These are phyloP conservation scores for Adelognathus sp. DNA, from an alignment of 2,888 invertebrate species.

Conservation along the genomic window DNA sequence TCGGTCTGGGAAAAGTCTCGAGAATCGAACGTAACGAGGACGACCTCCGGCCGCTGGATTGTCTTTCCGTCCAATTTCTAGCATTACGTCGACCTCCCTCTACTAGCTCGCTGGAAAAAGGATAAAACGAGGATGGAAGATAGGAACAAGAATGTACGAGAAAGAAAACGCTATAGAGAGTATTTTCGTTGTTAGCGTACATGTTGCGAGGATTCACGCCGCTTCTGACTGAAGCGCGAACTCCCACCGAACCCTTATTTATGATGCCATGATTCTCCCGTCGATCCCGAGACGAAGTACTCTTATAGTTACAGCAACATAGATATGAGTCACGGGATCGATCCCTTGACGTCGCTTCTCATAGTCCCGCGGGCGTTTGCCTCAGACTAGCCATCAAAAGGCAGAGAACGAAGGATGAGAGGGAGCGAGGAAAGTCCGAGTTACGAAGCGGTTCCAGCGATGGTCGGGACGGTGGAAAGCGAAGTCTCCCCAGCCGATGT, in stretches of 20 bases:
- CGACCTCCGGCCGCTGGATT: background rate
- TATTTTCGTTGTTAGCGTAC: slow-evolving; percentile 1
- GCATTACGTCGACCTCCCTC: slow-evolving; percentile 21
- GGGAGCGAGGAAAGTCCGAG: slow-evolving; percentile 15
- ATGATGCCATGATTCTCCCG: slow-evolving; percentile 20
- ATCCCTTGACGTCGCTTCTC: slow-evolving; percentile 23
- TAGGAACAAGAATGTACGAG: background rate
- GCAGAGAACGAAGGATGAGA: slow-evolving; percentile 1
- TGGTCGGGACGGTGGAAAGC: slow-evolving; percentile 25
- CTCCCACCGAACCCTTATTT: background rate
- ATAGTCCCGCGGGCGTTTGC: slow-evolving; percentile 23
- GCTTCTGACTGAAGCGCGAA: background rate
- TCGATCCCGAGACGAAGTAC: slow-evolving; percentile 32
- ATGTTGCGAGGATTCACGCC: background rate
- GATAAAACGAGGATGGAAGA: background rate
- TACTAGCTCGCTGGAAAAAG: background rate
- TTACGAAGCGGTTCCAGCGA: slow-evolving; percentile 49
- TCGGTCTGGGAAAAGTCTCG: background rate
- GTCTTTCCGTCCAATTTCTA: slow-evolving; percentile 41
- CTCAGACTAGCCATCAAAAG: slow-evolving; percentile 31
- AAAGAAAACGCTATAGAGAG: background rate
- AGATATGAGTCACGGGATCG: slow-evolving; percentile 31
- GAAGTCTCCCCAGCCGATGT: background rate
- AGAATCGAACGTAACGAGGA: slow-evolving; percentile 23
- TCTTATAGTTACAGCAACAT: background rate